Percentiles rank a stretch among this genome's conserved stretches.
Evolutionary conservation across 2,888 invertebrate species (phyloP).

Genomic region (Drosophila anomalata): DNA sequence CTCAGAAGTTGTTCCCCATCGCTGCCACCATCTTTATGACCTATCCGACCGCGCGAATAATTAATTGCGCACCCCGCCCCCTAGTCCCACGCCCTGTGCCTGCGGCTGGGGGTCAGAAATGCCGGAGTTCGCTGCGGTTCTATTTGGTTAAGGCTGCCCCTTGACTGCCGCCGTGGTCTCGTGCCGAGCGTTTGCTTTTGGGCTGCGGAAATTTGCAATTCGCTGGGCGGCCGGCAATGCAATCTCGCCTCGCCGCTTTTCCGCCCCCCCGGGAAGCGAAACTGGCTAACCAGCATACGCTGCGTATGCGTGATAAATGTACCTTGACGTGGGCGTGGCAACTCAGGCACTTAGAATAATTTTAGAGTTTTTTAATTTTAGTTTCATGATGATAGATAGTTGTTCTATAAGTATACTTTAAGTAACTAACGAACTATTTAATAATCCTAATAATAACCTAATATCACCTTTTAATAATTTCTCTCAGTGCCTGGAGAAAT

Average conservation of each 20-base stretch:
- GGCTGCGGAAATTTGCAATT: constrained; percentile 74
- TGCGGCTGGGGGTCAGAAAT: constrained; percentile 31
- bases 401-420: too few relatives aligned
- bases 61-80: constrained; percentile 38
- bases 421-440: too few relatives aligned
- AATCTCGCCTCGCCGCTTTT: constrained; percentile 5
- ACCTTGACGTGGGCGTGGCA: constrained; percentile 56
- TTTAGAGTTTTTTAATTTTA: neutral
- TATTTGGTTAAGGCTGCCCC: constrained; percentile 43
- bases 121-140: constrained; percentile 33
- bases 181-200: constrained; percentile 54
- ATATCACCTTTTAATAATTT: neutral
- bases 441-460: too few relatives aligned
- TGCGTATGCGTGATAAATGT: constrained; percentile 75
- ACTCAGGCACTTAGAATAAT: constrained; percentile 5
- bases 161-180: constrained; percentile 27
- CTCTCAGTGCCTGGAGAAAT: constrained; percentile 3
- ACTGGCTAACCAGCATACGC: constrained; percentile 57
- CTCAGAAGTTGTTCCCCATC: constrained; percentile 18
- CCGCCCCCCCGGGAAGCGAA: neutral
- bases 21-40: constrained; percentile 35
- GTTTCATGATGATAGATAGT: too few relatives aligned
- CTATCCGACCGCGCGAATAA: constrained; percentile 34
- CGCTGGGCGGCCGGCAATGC: constrained; percentile 49
- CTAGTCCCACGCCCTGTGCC: neutral